Evolutionary conservation across 2,797 vertebrate genomes (phyloP).

Genomic region (Pipistrellus nathusii): DNA sequence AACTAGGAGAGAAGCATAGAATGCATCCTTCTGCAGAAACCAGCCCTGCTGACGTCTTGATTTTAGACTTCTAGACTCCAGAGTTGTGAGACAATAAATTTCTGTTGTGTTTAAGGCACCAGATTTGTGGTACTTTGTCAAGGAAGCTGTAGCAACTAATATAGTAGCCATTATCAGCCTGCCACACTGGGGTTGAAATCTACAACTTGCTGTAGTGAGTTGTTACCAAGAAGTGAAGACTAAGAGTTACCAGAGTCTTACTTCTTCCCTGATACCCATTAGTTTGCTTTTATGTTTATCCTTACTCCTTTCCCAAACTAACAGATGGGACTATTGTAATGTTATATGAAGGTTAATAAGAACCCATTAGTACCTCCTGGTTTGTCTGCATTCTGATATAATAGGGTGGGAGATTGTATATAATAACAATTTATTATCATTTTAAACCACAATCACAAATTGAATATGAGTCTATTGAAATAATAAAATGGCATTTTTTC

Average conservation of each 20-base stretch:
- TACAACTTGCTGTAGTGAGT: neutral
- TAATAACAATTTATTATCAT: conserved; percentile 62
- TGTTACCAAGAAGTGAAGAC: conserved; percentile 33
- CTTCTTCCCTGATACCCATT: neutral
- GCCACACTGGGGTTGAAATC: conserved; percentile 2
- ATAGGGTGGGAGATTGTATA: neutral
- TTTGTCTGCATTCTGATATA: conserved; percentile 56
- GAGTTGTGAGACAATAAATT: conserved; percentile 52
- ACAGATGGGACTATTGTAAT: conserved; percentile 46
- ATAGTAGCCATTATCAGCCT: neutral
- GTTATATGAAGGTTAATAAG: conserved; percentile 55
- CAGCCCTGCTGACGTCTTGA: conserved; percentile 19
- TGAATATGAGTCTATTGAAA: conserved; percentile 17
- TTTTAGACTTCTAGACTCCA: conserved; percentile 38
- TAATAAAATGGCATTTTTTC: conserved; percentile 12
- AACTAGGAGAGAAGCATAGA: neutral
- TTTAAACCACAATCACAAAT: conserved; percentile 60
- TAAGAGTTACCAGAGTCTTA: conserved; percentile 29
- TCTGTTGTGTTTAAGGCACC: conserved; percentile 25
- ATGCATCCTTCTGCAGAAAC: conserved; percentile 29
- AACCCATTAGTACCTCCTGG: conserved; percentile 44
- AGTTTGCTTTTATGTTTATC: conserved; percentile 60
- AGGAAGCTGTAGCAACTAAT: neutral
- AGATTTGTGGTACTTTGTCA: conserved; percentile 22
- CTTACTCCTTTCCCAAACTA: conserved; percentile 26